Conservation (phyloP, 2,888 invertebrate species). For the Drosophila neoperkinsi region DNA sequence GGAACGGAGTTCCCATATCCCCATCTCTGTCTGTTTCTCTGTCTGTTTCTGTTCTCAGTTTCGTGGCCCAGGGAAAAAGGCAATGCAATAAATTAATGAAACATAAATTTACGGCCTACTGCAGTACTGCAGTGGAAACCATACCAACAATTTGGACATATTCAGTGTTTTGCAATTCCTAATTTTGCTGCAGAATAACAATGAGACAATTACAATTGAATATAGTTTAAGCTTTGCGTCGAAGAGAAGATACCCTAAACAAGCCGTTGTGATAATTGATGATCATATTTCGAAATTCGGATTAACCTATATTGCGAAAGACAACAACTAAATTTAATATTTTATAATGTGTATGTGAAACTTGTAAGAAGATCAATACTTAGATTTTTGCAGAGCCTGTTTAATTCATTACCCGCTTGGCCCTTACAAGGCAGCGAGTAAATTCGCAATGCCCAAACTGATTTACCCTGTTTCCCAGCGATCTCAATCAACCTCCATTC, state of each 20-base stretch:
- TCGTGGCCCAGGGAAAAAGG: constrained; percentile 25
- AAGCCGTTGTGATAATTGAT: neutral
- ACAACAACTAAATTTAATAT: neutral
- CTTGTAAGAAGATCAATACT: neutral
- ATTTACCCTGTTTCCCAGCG: neutral
- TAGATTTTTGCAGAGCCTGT: neutral
- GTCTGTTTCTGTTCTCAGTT: constrained; percentile 19
- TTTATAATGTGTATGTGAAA: neutral
- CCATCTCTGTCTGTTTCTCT: neutral
- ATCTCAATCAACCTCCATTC: neutral
- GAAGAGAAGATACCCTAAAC: neutral
- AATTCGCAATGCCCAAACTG: neutral
- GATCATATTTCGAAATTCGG: neutral
- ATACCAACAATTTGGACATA: constrained; percentile 26
- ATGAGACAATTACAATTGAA: constrained; percentile 26
- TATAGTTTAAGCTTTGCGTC: neutral
- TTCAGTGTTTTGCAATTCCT: constrained; percentile 18
- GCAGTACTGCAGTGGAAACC: constrained; percentile 61
- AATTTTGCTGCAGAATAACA: constrained; percentile 30
- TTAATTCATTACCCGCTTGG: neutral
- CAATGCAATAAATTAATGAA: constrained; percentile 76
- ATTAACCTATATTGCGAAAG: neutral
- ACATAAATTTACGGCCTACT: constrained; percentile 77
- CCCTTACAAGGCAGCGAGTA: neutral
- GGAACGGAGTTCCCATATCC: neutral